phyloP scores from a whole-genome alignment of 1,140 invertebrate genomes.

The Heliconius hermathena region DNA sequence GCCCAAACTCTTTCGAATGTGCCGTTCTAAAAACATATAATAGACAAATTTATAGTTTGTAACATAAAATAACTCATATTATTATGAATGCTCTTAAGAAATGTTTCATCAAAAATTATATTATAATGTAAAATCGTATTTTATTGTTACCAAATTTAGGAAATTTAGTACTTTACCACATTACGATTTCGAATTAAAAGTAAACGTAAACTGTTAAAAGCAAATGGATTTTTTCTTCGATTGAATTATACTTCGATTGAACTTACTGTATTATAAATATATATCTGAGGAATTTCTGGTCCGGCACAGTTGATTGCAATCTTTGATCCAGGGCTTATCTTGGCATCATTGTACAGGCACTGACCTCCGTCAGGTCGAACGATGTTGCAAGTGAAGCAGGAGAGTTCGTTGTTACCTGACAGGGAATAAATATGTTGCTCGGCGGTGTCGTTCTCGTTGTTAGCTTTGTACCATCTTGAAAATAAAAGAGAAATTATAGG shows the following conservation, averaged over 20 bases:
- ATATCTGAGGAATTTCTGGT: slow-evolving; percentile 73
- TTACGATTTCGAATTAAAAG: no score
- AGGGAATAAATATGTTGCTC: slow-evolving; percentile 85
- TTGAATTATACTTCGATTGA: neutral
- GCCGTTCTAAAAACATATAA: slow-evolving; percentile 60
- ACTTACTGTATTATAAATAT: slow-evolving; percentile 68
- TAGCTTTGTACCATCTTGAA: slow-evolving; percentile 87
- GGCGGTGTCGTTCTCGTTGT: slow-evolving; percentile 82
- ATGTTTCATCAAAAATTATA: no score
- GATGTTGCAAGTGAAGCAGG: slow-evolving; percentile 84
- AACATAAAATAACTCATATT: no score
- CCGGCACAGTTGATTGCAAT: slow-evolving; percentile 89
- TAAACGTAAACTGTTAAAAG: no score
- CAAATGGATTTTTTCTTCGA: no score
- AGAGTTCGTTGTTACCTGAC: slow-evolving; percentile 54
- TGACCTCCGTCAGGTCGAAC: slow-evolving; percentile 76
- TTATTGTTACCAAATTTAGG: no score
- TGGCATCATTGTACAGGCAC: slow-evolving; percentile 87
- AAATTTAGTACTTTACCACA: no score
- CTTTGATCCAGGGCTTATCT: slow-evolving; percentile 86
- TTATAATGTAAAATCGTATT: no score
- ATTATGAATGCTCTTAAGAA: no score
- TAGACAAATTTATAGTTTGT: no score
- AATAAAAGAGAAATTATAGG: no score
- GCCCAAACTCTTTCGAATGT: slow-evolving; percentile 82